Evolutionary conservation across 2,113 vertebrate genomes (phyloP), one percentile per base, ranked within the genome.

Genomic region (Neodon shergylaensis): DNA sequence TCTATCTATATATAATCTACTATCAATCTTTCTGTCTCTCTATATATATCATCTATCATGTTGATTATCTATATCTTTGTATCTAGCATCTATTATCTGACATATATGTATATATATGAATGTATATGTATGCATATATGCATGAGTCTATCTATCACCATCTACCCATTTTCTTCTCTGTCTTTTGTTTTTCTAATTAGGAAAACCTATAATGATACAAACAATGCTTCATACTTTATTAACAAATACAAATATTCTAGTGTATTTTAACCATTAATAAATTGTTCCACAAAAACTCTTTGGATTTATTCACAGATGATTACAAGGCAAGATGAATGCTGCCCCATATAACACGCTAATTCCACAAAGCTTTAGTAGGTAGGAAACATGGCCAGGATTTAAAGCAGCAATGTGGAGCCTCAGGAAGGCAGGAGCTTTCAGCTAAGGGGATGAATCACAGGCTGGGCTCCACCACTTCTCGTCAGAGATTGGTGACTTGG

Each of bases 341-440:
- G 13, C 0, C 33, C 49, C 36, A 54, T 42, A 12, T 36, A 36
- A 39, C 22, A 31, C 36, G 0, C 31, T 0, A 17, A 77, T 88
- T 73, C 10, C 47, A 31, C 85, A 66, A 81, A 28, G 33, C 6
- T 49, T n/a, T 28, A 12, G 28, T 39, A 22, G 3, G 4, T 14
- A 17, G n/a, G 39, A 31, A n/a, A 72, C 26, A 39, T 6, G 7
- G 44, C 26, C 52, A n/a, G 42, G 73, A 78, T 58, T 73, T 77
- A 83, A 68, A 89, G 82, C 81, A 76, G 42, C 65, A 31, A 65
- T 39, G 22, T 78, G 79, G 86, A 54, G 54, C 94, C 94, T 76
- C 83, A 78, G 92, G 82, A 92, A 96, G n/a, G 77, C 21, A 13
- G 63, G 84, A 28, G 72, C 65, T 81, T 77, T 66, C 33, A 0